These are phyloP conservation scores for Bombus haemorrhoidalis DNA, from an alignment of 1,140 invertebrate species.

Conservation along the genomic window DNA sequence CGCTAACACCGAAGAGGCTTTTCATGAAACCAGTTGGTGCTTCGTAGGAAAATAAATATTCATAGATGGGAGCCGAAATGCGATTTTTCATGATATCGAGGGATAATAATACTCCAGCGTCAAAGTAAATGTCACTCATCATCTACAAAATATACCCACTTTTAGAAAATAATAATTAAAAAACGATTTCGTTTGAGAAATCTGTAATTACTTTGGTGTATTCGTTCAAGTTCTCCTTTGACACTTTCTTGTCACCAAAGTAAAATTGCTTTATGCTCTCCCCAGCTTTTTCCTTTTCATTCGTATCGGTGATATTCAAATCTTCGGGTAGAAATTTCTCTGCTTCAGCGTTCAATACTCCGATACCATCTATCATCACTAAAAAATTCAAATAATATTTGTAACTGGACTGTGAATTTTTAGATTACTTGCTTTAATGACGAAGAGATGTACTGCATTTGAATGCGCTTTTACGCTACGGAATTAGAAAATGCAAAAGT, in stretches of 20 bases:
- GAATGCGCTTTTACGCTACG: too few species aligned
- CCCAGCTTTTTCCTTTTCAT: conserved; percentile 77
- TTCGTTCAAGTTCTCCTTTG: conserved; percentile 79
- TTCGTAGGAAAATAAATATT: conserved; percentile 76
- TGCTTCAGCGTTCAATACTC: conserved; percentile 83
- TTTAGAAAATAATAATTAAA: neutral
- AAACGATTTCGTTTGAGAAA: neutral
- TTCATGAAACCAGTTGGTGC: conserved; percentile 74
- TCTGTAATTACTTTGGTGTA: conserved; percentile 80
- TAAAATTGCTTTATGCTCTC: conserved; percentile 84
- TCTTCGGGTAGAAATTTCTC: conserved; percentile 84
- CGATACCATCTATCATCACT: conserved; percentile 67
- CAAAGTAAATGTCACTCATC: conserved; percentile 70
- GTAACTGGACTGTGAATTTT: too few species aligned
- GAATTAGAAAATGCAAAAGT: too few species aligned
- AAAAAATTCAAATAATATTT: neutral
- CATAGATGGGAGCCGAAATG: conserved; percentile 74
- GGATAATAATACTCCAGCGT: conserved; percentile 59
- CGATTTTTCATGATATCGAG: conserved; percentile 67
- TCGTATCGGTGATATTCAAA: conserved; percentile 82
- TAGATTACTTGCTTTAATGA: too few species aligned
- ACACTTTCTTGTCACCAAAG: conserved; percentile 81
- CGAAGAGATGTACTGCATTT: too few species aligned
- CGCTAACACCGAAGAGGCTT: conserved; percentile 62
- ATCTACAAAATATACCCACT: conserved; percentile 64